Evolutionary conservation across 2,797 vertebrate genomes (phyloP).

Genomic region (Crypturellus tataupa): DNA sequence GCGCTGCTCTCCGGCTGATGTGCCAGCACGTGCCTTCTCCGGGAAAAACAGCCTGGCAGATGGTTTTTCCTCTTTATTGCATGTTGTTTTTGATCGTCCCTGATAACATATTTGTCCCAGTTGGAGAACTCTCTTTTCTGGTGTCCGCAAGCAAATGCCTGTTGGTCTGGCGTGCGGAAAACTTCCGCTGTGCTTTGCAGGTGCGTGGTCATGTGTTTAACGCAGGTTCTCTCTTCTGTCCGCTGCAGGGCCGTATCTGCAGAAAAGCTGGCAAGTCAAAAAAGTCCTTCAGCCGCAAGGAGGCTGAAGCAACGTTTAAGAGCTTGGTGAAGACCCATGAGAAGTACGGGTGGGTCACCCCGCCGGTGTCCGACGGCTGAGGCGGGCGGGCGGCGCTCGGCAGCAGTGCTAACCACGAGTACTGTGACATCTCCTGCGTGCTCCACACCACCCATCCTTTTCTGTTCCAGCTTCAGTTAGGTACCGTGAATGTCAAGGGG

Average conservation of each 20-base stretch:
- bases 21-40: background rate
- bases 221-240: constrained; percentile 52
- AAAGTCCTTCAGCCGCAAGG: constrained; percentile 99
- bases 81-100: background rate
- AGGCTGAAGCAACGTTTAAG: constrained; percentile 99
- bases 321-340: constrained; percentile 99
- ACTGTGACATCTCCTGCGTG: constrained; percentile 83
- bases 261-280: constrained; percentile 99
- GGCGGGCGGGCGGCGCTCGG: constrained; percentile 35
- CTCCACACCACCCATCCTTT: constrained; percentile 82
- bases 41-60: background rate
- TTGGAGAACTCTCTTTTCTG: background rate
- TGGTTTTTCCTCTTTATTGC: background rate
- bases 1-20: background rate
- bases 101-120: background rate
- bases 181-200: background rate
- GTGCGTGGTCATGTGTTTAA: background rate
- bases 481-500: constrained; percentile 85
- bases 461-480: constrained; percentile 86
- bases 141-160: background rate
- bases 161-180: background rate
- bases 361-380: constrained; percentile 98
- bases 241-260: constrained; percentile 94
- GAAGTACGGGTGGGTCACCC: constrained; percentile 99
- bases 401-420: constrained; percentile 77